Evolutionary conservation across 2,113 vertebrate species (phyloP), one percentile per base, ranked within the genome.

Genomic region (Aphyosemion australe): DNA sequence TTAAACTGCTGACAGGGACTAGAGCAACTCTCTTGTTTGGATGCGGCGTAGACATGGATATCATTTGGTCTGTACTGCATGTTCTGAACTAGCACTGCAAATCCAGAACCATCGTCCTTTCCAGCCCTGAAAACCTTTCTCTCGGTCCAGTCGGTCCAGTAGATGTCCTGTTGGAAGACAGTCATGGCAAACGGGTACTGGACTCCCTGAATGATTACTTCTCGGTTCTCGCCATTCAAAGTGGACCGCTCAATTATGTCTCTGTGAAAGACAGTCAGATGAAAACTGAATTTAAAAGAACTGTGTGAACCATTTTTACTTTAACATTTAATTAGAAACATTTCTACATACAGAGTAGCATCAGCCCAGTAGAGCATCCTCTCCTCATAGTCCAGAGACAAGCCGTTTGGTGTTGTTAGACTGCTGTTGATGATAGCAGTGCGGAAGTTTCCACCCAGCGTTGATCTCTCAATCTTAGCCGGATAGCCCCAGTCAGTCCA

Each of bases 1-100:
- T 98, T 98, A 75, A 97, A 97, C 80, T 94, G 93, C 61, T 93
- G 92, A 55, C 96, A 98, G 67, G 93, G 93, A 69, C 94, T 98
- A 74, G 82, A 83, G 76, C 96, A 98, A n/a, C 80, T 92, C 67
- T 94, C 92, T 48, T 95, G 95, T 65, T 93, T 94, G 21, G 86
- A 90, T 41, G 87, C 93, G 11, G 92, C 64, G 79, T 91, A 93
- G 19, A 93, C 81, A 0, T 94, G 92, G 71, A 98, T 94, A 84
- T 94, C 94, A 72, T 91, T 95, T 0, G 95, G 96, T 47, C 81
- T 88, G 77, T 87, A 85, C 37, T 92, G 88, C 60, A 97, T 79
- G 67, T 89, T 90, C 34, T 72, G 87, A 11, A 89, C 89, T 85
- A 98, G 84, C 26, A 94, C 90, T 0, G 84, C 73, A 49, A 94